A percentile compares a stretch with the other conserved stretches of the same genome.
Conservation (phyloP, 2,888 invertebrate genomes). For the Calliopum simillimum region DNA sequence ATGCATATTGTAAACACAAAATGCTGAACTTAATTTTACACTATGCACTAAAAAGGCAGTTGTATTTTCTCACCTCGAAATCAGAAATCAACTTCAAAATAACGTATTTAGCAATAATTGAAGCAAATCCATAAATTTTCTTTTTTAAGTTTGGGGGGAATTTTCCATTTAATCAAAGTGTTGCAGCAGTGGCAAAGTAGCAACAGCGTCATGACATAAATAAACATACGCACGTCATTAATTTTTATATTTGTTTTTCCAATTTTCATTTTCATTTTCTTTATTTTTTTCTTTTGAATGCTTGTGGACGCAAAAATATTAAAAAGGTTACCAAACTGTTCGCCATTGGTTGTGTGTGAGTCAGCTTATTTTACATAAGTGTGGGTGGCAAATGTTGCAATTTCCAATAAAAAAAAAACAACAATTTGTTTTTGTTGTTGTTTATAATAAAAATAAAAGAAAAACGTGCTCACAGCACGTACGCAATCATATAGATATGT, state of each 20-base stretch:
- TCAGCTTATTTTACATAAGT: not conserved
- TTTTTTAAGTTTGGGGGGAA: too few species aligned
- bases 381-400: constrained; percentile 6
- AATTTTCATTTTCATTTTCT: too few species aligned
- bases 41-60: too few species aligned
- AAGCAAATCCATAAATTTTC: too few species aligned
- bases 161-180: too few species aligned
- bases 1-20: too few species aligned
- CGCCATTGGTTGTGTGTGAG: not conserved
- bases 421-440: not conserved
- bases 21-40: too few species aligned
- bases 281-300: not conserved
- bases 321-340: not conserved
- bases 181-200: too few species aligned
- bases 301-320: not conserved
- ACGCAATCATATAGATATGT: not conserved
- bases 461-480: constrained; percentile 18
- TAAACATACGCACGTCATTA: not conserved
- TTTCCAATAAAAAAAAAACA: not conserved
- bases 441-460: not conserved
- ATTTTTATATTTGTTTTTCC: not conserved
- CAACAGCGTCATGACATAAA: not conserved
- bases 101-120: too few species aligned
- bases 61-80: too few species aligned
- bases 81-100: too few species aligned